A percentile compares a stretch with the other conserved stretches of the same genome.
phyloP scores from a whole-genome alignment of 2,113 vertebrate species.

The Elephas maximus region DNA sequence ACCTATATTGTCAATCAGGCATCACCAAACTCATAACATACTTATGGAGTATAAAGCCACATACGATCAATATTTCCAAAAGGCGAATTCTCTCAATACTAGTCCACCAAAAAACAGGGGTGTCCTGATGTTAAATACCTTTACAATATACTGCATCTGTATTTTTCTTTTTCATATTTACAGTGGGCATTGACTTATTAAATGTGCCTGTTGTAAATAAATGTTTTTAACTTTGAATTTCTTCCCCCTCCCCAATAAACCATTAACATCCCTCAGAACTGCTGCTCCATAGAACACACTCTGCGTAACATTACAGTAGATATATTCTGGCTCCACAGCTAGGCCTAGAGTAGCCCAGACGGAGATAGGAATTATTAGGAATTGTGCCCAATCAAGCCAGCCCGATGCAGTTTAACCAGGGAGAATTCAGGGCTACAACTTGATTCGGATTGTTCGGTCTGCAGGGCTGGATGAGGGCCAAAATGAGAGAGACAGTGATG shows the following conservation, averaged over 20 bases:
- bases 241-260: neutral
- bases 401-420: neutral
- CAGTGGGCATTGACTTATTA: neutral
- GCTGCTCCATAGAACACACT: neutral
- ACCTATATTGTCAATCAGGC: neutral
- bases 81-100: neutral
- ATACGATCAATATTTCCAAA: neutral
- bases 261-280: neutral
- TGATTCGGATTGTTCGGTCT: neutral
- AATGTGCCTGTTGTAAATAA: conserved; percentile 26
- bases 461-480: neutral
- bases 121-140: neutral
- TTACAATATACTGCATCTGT: conserved; percentile 29
- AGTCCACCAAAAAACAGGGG: neutral
- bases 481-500: neutral
- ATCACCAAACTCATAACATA: neutral
- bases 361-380: neutral
- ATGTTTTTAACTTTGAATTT: neutral
- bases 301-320: neutral
- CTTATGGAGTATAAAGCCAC: neutral
- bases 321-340: neutral
- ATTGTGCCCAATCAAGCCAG: neutral
- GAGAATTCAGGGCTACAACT: neutral
- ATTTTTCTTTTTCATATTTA: conserved; percentile 45
- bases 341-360: neutral